Evolutionary conservation across 23 tunicate species (phyloP), one percentile per base, ranked within the genome.

Genomic region (Styela plicata): DNA sequence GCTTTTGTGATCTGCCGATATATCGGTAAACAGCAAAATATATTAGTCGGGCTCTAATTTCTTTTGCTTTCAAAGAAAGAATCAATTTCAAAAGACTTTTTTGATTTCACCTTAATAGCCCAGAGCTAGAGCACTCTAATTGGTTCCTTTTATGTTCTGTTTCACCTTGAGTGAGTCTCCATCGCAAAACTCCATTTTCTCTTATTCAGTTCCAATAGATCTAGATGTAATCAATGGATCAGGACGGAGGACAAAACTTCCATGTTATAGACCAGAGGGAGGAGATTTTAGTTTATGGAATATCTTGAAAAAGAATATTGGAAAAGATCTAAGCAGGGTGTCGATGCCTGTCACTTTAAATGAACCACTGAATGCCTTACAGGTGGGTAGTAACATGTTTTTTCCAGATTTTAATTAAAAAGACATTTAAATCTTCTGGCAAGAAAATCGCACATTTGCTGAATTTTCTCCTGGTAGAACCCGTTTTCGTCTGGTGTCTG

Each of bases 271-370:
- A 22, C 88, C 91, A 20, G 84, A 85, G 70, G 74, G 84, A 5
- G 88, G 76, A 33, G 68, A 44, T 61, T 83, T 96, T 24, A 94
- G 95, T 74, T 57, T 95, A 34, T 96, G 99, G 99, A 91, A 85
- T 68, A 83, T 96, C 30, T 44, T 96, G 53, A 82, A 89, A 73
- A 91, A 91, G 64, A 91, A 96, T 71, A 91, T 96, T 67, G 99
- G 99, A 34, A 96, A 91, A 68, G 99, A 96, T 83, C 68, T 96
- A 0, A 96, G 97, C 73, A 96, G 94, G 78, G 91, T 95, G 23
- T 86, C 98, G 53, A 94, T 94, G 98, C 98, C 98, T 19, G 98
- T 94, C 63, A 86, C 95, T 18, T 78, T 94, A 53, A 94, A 94
- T 53, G 98, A 94, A 79, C 98, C 98, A 1, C 79, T 94, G 36